Evolutionary conservation across 1,140 invertebrate species (phyloP).

Genomic region (Caenorhabditis remanei): DNA sequence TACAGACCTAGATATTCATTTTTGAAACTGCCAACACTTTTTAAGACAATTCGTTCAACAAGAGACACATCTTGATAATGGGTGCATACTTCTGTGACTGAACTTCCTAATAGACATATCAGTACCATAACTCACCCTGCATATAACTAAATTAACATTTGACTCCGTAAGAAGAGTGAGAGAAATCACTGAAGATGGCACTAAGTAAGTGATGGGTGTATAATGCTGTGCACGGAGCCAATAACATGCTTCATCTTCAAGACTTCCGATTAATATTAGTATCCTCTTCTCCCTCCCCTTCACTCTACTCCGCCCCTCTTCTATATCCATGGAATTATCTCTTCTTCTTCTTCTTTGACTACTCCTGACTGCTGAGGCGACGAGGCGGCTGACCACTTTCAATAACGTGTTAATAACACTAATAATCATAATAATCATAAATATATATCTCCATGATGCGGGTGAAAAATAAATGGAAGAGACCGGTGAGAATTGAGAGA

Average conservation of each 20-base stretch:
- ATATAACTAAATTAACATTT: no score
- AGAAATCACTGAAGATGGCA: background rate
- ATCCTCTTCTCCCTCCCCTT: background rate
- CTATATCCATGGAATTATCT: constrained; percentile 45
- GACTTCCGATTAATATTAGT: constrained; percentile 56
- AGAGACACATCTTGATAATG: no score
- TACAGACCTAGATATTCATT: no score
- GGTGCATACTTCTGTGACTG: no score
- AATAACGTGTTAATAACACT: constrained; percentile 55
- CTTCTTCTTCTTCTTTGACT: background rate
- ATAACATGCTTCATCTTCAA: constrained; percentile 22
- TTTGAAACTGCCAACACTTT: no score
- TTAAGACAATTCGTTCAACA: no score
- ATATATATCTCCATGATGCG: constrained; percentile 13
- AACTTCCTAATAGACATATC: no score
- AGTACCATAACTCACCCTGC: no score
- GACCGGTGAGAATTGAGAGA: constrained; percentile 2
- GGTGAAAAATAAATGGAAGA: background rate
- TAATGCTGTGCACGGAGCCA: background rate
- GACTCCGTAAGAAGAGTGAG: background rate
- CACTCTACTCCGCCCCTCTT: background rate
- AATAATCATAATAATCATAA: constrained; percentile 55
- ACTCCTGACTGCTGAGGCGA: background rate
- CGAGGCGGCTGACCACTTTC: constrained; percentile 8
- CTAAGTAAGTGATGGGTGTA: background rate